Percentiles rank a stretch among this genome's conserved stretches.
phyloP scores from a whole-genome alignment of 2,113 vertebrate species.

The Pristiophorus japonicus region DNA sequence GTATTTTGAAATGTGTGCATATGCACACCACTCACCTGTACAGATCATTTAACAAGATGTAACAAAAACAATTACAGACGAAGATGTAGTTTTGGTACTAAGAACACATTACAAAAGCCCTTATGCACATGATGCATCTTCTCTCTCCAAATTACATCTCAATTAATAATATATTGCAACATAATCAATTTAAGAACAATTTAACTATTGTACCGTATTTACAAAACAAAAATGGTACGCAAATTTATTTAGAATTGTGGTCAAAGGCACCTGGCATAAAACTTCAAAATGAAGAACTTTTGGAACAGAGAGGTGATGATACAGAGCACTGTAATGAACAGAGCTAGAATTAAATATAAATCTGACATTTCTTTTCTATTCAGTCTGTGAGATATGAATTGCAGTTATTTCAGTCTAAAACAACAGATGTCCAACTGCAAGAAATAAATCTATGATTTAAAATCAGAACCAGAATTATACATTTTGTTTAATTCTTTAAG shows the following conservation, averaged over 20 bases:
- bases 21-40: not conserved
- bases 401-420: not conserved
- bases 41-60: not conserved
- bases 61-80: not conserved
- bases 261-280: not conserved
- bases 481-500: not conserved
- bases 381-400: not conserved
- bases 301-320: not conserved
- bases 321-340: not conserved
- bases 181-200: not conserved
- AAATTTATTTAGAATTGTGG: not conserved
- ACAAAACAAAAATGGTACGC: not conserved
- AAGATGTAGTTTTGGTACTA: not conserved
- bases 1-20: not conserved
- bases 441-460: not conserved
- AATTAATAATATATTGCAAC: not conserved
- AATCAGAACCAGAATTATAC: not conserved
- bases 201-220: not conserved
- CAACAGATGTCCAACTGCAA: not conserved
- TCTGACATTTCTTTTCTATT: too few species aligned
- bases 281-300: not conserved
- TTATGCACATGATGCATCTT: not conserved
- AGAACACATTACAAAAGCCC: not conserved
- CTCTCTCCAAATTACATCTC: not conserved
- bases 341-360: not conserved